These are phyloP conservation scores for Venustaconcha ellipsiformis DNA, from an alignment of 1,140 invertebrate genomes.

Conservation along the genomic window DNA sequence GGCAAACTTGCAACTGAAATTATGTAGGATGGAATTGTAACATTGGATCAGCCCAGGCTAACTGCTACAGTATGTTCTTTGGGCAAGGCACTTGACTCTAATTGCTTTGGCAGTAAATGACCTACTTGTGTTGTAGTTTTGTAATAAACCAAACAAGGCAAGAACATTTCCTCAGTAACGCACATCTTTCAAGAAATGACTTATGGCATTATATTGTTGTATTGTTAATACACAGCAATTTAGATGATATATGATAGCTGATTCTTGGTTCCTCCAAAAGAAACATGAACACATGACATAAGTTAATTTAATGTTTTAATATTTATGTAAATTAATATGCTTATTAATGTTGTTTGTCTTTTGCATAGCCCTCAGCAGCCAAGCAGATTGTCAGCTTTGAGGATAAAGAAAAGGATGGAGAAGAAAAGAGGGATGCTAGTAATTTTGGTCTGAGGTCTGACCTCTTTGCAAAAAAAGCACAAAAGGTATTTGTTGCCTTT, in stretches of 20 bases:
- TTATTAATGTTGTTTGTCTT: slow-evolving; percentile 9
- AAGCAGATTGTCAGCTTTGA: slow-evolving; percentile 83
- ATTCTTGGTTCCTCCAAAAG: background rate
- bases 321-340: no score
- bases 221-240: background rate
- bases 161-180: no score
- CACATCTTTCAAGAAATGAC: no score
- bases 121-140: no score
- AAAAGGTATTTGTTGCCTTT: slow-evolving; percentile 42
- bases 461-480: slow-evolving; percentile 78
- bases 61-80: no score
- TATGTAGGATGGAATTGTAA: no score
- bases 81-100: no score
- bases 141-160: no score
- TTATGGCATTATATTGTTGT: background rate
- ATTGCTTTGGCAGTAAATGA: no score
- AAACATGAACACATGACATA: background rate
- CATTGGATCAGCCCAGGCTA: no score
- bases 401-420: slow-evolving; percentile 73
- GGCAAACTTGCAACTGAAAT: no score
- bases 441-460: slow-evolving; percentile 94
- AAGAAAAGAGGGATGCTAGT: slow-evolving; percentile 68
- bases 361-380: slow-evolving; percentile 86
- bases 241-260: background rate
- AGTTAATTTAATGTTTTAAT: background rate